Base-by-base conservation (phyloP, 2,113 vertebrate species). In the Podocnemis expansa region DNA sequence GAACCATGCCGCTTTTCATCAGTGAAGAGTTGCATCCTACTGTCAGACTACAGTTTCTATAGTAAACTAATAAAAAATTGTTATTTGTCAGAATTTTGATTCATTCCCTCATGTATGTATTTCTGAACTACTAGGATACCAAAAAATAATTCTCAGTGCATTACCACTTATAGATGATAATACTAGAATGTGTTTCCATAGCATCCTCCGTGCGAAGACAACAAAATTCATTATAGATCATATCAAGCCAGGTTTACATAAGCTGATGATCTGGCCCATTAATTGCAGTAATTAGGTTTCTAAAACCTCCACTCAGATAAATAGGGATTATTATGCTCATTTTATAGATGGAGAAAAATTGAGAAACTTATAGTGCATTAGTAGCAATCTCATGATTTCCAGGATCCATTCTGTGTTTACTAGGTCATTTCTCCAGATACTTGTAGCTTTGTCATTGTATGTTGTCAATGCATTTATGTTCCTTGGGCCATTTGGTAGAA, bases 101-200 rank as follows among this genome's bases (percentile, higher is more conserved):
- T 93, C 76, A 86, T 54, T 95, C 88, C 56, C 47, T 95, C 45
- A 78, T 95, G 84, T 83, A 89, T 60, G 78, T 70, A 38, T 94
- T 93, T 95, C 93, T 85, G 86, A 70, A 67, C 54, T 92, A 94
- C 70, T 1, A 0, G 47, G 12, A 38, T 88, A 89, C 91, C 92
- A 95, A 91, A 80, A 3, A 45, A 84, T 82, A 55, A n/a, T n/a
- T n/a, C 45, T 76, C 89, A 27, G 67, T 86, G 25, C 54, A 80
- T 92, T 89, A 87, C 80, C 89, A 88, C 94, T 91, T 67, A 88
- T 91, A 88, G 83, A 58, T 22, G 27, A 22, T 76, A 27, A 0
- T 76, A 43, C 5, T 21, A 84, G 29, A 70, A 82, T 19, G 27
- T 55, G 55, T 85, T 94, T 85, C 86, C 88, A 21, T 85, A 88